A percentile compares a stretch with the other conserved stretches of the same genome.
Evolutionary conservation across 2,113 vertebrate genomes (phyloP).

Genomic region (Amphilophus citrinellus): DNA sequence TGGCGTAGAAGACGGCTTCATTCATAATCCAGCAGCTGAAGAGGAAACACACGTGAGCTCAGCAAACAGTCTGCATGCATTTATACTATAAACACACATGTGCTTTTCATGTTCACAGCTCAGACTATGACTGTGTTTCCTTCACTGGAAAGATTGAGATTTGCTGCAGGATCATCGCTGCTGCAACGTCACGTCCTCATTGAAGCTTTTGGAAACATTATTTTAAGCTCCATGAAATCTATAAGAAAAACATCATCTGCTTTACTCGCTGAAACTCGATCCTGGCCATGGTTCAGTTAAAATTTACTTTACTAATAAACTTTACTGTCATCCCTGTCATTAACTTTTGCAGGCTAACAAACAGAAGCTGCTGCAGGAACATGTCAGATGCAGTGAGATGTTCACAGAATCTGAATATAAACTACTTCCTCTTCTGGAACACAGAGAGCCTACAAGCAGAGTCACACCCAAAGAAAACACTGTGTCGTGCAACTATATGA

Average conservation of each 20-base stretch:
- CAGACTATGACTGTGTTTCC: too few relatives aligned
- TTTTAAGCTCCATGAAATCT: not conserved
- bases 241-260: not conserved
- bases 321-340: not conserved
- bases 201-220: not conserved
- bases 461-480: too few relatives aligned
- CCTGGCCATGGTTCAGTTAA: not conserved
- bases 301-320: not conserved
- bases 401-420: too few relatives aligned
- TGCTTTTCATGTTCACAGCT: too few relatives aligned
- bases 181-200: too few relatives aligned
- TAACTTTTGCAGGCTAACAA: not conserved
- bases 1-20: conserved; percentile 87
- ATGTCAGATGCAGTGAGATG: not conserved
- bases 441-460: too few relatives aligned
- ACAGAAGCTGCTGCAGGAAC: not conserved
- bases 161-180: too few relatives aligned
- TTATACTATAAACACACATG: too few relatives aligned
- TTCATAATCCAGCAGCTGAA: conserved; percentile 92
- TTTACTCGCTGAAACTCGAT: not conserved
- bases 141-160: not conserved
- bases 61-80: too few relatives aligned
- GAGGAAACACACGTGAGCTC: not conserved
- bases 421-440: too few relatives aligned
- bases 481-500: too few relatives aligned